Base-by-base conservation (phyloP, 2,888 invertebrate genomes). In the Mechanitis messenoides region DNA sequence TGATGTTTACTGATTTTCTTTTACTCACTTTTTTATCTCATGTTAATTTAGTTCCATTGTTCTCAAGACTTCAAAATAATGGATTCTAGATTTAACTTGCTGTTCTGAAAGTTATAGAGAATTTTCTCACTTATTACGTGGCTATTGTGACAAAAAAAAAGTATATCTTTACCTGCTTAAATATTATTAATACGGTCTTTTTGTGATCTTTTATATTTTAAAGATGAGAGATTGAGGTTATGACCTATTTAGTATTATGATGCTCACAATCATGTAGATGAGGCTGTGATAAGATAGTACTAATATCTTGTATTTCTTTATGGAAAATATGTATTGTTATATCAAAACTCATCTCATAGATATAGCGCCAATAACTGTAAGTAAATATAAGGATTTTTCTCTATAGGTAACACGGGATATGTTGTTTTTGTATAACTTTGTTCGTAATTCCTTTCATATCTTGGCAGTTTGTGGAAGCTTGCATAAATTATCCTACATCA, bases 401-500 rank as follows among this genome's bases (percentile, higher is more conserved):
- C 2, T 11, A 2, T 1, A 42, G 42, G 42, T 63, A 45, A 54
- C 56, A 59, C 58, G 53, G 45, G n/a, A 31, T 45, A 31, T 50
- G 58, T 62, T 65, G 60, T 69, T 69, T 66, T 63, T 61, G 67
- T 64, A 59, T 59, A 63, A 67, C 62, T 68, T 69, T 60, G 50
- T 53, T 60, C 63, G 45, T 58, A 55, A 63, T 59, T 61, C 63
- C 46, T 58, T 61, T 65, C 62, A 66, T 67, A 65, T 65, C 66
- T 61, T 64, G 65, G 62, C 66, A 68, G 66, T 60, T 62, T 61
- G 60, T 38, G 60, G 63, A 54, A 62, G 65, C 65, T 67, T 58
- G 68, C 63, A 68, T 68, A 67, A 68, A 70, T 69, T 69, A 70
- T 69, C 63, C 67, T 60, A 68, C 68, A 69, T 68, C 68, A 66